A percentile compares a stretch with the other conserved stretches of the same genome.
phyloP scores from a whole-genome alignment of 1,140 invertebrate genomes.

The silkworm (Bombyx mori) region ASM3026992v2 NC_085129.1:10560501-10561000 shows the following conservation, averaged over 20 bases:
- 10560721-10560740: constrained; percentile 15
- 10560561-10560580: no score
- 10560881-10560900: constrained; percentile 54
- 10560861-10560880: constrained; percentile 46
- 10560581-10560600: no score
- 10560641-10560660: no score
- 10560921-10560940: constrained; percentile 45
- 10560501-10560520: no score
- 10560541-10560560: no score
- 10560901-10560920: constrained; percentile 45
- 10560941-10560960: constrained; percentile 52
- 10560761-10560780: constrained; percentile 57
- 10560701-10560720: constrained; percentile 14
- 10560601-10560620: no score
- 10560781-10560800: constrained; percentile 65
- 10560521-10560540: no score
- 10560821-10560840: constrained; percentile 64
- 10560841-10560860: constrained; percentile 59
- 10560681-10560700: constrained; percentile 8
- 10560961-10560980: constrained; percentile 31
- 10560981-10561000: constrained; percentile 21
- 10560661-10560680: not conserved
- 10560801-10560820: constrained; percentile 69
- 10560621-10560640: no score
- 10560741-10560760: constrained; percentile 46